phyloP scores from a whole-genome alignment of 2,888 invertebrate genomes.

The Ommatoiulus sabulosus region DNA sequence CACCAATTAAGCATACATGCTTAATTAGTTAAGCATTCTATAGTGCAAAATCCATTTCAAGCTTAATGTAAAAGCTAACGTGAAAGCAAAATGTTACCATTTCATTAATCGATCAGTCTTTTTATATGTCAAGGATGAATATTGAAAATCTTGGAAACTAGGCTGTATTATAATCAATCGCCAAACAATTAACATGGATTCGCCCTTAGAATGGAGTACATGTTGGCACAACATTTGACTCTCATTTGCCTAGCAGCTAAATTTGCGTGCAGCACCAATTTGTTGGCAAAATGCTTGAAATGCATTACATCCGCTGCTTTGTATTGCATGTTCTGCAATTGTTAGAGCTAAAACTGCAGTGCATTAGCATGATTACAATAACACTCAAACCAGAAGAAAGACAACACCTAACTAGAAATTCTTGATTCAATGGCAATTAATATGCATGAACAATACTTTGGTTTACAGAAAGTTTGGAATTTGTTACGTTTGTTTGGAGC shows the following conservation, averaged over 20 bases:
- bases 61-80: neutral
- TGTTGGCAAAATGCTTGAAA: neutral
- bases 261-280: neutral
- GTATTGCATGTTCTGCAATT: neutral
- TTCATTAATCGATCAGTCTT: slow-evolving; percentile 5
- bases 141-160: neutral
- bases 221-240: neutral
- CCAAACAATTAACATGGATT: neutral
- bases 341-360: neutral
- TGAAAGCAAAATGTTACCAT: neutral
- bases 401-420: neutral
- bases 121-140: slow-evolving; percentile 24
- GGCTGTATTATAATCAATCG: neutral
- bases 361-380: neutral
- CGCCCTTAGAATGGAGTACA: neutral
- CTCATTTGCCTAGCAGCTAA: neutral
- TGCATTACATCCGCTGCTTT: neutral
- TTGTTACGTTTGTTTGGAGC: too few species aligned
- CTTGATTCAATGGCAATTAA: too few species aligned
- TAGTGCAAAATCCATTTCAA: neutral
- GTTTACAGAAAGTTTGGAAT: too few species aligned
- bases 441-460: too few species aligned
- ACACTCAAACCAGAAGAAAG: neutral
- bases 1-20: neutral
- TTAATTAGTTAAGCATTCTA: neutral